Evolutionary conservation across 2,888 invertebrate species (phyloP).

Genomic region (Acrocyrtus sp.): DNA sequence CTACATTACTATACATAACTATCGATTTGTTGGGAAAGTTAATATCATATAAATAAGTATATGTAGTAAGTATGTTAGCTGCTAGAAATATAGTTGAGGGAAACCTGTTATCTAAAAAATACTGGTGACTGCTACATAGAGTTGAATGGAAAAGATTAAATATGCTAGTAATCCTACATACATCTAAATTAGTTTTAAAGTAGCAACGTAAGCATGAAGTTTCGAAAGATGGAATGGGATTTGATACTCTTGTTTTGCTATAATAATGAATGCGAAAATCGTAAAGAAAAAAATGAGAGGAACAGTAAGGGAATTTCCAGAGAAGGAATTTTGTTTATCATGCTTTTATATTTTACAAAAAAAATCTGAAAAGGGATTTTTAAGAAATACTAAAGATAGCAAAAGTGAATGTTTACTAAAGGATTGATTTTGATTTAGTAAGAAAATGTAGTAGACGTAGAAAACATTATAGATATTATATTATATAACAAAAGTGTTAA

Average conservation of each 20-base stretch:
- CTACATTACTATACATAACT: background rate
- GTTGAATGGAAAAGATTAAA: background rate
- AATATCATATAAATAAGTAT: background rate
- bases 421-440: background rate
- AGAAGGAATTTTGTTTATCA: background rate
- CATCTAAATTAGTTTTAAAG: background rate
- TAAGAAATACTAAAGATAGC: background rate
- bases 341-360: background rate
- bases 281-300: background rate
- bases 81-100: background rate
- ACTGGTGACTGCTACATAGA: background rate
- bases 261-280: background rate
- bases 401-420: constrained; percentile 1
- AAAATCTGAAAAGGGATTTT: background rate
- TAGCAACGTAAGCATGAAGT: background rate
- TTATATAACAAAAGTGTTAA: background rate
- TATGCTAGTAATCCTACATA: background rate
- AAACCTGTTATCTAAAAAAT: background rate
- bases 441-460: constrained; percentile 6
- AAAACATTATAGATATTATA: background rate
- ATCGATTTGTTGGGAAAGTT: background rate
- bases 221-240: background rate
- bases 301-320: background rate
- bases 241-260: background rate
- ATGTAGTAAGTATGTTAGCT: background rate